phyloP scores from a whole-genome alignment of 64 coral and sea anemone genomes.

The Porites australiensis region DNA sequence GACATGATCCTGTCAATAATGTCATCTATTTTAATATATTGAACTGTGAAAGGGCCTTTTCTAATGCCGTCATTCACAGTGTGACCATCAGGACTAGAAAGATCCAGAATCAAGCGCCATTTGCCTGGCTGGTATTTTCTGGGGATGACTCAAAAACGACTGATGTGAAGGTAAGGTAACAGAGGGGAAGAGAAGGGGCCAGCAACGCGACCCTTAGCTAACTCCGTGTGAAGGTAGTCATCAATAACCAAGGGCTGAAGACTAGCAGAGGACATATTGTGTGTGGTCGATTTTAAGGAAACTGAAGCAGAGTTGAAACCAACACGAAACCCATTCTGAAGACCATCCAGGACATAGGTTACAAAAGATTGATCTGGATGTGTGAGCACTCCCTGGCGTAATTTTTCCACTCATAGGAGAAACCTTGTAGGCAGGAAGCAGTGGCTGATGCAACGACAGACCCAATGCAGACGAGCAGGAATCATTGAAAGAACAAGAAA shows the following conservation, averaged over 20 bases:
- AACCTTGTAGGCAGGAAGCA: too few species aligned
- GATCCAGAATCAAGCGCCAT: constrained; percentile 53
- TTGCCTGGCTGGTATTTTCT: constrained; percentile 1
- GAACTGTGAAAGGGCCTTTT: not conserved
- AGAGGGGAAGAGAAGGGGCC: constrained; percentile 27
- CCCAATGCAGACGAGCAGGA: too few species aligned
- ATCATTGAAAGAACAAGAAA: too few species aligned
- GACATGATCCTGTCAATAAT: not conserved
- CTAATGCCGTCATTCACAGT: constrained; percentile 55
- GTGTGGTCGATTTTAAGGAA: not conserved
- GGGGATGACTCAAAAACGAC: constrained; percentile 54
- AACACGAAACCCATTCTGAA: constrained; percentile 8
- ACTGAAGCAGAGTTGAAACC: not conserved
- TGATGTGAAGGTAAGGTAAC: not conserved
- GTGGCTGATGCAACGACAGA: too few species aligned
- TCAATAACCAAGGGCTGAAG: not conserved
- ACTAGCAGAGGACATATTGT: not conserved
- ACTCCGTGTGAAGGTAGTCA: not conserved
- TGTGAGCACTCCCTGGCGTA: too few species aligned
- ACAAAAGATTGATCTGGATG: too few species aligned
- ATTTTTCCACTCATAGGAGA: too few species aligned
- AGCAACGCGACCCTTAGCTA: not conserved
- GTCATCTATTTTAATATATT: not conserved
- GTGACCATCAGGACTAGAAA: not conserved
- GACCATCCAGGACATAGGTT: too few species aligned